Percentiles rank a stretch among this genome's conserved stretches.
Conservation (phyloP, 2,888 invertebrate species). For the Tortrix viridana region DNA sequence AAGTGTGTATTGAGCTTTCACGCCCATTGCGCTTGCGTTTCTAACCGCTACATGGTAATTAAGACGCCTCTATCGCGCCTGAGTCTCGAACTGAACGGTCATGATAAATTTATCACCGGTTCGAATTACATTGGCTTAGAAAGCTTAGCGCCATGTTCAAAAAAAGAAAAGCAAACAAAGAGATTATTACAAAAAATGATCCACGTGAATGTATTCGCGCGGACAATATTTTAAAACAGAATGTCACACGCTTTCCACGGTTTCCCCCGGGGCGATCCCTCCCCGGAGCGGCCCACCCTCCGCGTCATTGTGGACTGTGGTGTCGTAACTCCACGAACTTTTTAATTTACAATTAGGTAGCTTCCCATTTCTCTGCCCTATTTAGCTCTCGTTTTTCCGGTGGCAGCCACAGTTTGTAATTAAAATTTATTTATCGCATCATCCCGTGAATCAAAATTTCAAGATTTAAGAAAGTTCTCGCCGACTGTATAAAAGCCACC, state of each 20-base stretch:
- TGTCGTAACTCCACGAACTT: slow-evolving; percentile 84
- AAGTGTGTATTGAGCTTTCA: slow-evolving; percentile 69
- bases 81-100: slow-evolving; percentile 49
- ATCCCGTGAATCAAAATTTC: slow-evolving; percentile 60
- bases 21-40: slow-evolving; percentile 69
- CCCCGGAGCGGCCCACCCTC: slow-evolving; percentile 50
- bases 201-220: slow-evolving; percentile 81
- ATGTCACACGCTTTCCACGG: slow-evolving; percentile 84
- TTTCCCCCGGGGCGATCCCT: slow-evolving; percentile 55
- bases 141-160: slow-evolving; percentile 12
- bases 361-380: slow-evolving; percentile 84
- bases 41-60: slow-evolving; percentile 67
- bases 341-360: slow-evolving; percentile 85
- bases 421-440: slow-evolving; percentile 81
- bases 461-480: slow-evolving; percentile 40
- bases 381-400: slow-evolving; percentile 83
- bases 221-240: slow-evolving; percentile 85
- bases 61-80: slow-evolving; percentile 56
- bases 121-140: slow-evolving; percentile 31
- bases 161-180: slow-evolving; percentile 50
- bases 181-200: slow-evolving; percentile 79
- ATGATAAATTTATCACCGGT: slow-evolving; percentile 41
- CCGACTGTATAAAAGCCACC: background rate
- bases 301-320: slow-evolving; percentile 84
- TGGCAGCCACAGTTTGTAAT: slow-evolving; percentile 73